Base-by-base conservation (phyloP, 2,888 invertebrate genomes). In the Pollenia griseotomentosa region DNA sequence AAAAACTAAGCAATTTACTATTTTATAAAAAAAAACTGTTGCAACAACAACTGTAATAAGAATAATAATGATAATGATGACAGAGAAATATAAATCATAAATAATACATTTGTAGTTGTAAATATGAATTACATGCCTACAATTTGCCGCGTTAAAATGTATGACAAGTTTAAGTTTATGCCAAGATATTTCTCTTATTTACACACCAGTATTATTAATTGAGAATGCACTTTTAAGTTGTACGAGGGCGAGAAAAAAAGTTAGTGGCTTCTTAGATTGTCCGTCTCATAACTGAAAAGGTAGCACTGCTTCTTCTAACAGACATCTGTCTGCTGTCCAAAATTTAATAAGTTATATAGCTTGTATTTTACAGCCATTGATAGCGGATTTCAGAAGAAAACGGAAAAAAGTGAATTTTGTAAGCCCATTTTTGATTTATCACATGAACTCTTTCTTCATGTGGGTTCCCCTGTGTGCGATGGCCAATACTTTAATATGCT, bases 101-200 rank as follows among this genome's bases (percentile, higher is more conserved):
- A 86, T 74, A 78, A 66, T 61, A 78, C 33, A 65, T 33, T 33
- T 33, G 33, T 75, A 71, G 59, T 77, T 71, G 61, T 65, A 65
- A 51, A 57, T 65, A 68, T 19, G 10, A 11, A 73, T 65, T 73
- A 51, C 12, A 61, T 59, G 44, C 44, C 59, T 53, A 14, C 19
- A 68, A 59, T 40, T 57, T 51, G 11, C 8, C 12, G 44, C 75
- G 8, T 68, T 19, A 68, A 74, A 82, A 68, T 66, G 19, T 51
- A 63, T 82, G 74, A 66, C 82, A 82, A 82, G 74, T 82, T 82
- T 75, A 82, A 61, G 51, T 75, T 82, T 44, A 63, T 71, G 61
- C 61, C 59, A 53, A 71, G 61, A 23, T 71, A 46, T 40, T 23
- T 40, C 48, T 68, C 48, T 16, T 33, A 55, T 57, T 70, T 53